Evolutionary conservation across 2,113 vertebrate genomes (phyloP).

Genomic region (Laticauda laticaudata): DNA sequence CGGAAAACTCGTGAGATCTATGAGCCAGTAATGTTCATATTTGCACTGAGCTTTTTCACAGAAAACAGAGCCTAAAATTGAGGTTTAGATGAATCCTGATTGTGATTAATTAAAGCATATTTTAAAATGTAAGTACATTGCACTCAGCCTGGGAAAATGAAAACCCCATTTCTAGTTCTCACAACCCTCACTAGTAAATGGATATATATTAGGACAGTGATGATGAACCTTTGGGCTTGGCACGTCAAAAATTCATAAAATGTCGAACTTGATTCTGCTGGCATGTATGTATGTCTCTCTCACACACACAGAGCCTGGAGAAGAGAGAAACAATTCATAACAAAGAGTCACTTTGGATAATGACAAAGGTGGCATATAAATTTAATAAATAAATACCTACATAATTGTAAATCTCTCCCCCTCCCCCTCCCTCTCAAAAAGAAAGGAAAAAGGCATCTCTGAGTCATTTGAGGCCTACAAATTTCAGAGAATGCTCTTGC

Average conservation of each 20-base stretch:
- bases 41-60: not conserved
- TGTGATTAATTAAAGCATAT: not conserved
- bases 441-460: no score
- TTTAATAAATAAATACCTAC: no score
- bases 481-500: no score
- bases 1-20: not conserved
- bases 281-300: no score
- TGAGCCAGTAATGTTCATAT: not conserved
- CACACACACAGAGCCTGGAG: no score
- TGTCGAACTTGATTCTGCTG: not conserved
- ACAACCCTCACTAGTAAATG: not conserved
- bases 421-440: no score
- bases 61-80: not conserved
- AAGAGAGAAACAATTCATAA: no score
- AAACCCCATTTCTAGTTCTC: not conserved
- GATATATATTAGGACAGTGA: constrained; percentile 4
- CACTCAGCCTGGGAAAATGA: not conserved
- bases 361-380: no score
- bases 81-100: not conserved
- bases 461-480: no score
- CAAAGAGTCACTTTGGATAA: no score
- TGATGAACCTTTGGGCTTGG: not conserved
- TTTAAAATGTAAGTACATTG: not conserved
- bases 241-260: not conserved
- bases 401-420: no score